phyloP scores from a whole-genome alignment of 2,113 vertebrate genomes.

The Scomber colias region DNA sequence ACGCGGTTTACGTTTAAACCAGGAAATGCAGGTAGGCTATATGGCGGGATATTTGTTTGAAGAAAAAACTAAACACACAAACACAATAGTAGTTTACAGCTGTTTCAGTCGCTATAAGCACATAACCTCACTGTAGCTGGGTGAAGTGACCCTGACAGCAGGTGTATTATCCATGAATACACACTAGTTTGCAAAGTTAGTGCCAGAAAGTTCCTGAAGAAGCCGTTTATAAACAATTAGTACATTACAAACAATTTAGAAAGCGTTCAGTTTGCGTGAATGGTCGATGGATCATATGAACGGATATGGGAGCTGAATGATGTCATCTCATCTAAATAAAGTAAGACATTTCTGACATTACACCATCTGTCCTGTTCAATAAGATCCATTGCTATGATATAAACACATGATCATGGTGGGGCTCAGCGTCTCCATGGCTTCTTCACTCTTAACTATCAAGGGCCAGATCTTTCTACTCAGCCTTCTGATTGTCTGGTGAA shows the following conservation, averaged over 20 bases:
- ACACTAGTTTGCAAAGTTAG: neutral
- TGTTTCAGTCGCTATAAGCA: no score
- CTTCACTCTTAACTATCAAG: slow-evolving; percentile 15
- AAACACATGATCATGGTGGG: no score
- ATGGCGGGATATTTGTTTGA: neutral
- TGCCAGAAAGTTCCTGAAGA: neutral
- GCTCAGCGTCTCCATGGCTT: slow-evolving; percentile 5
- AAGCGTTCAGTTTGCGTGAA: neutral
- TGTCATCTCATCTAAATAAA: no score
- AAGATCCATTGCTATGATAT: no score
- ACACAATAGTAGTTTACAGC: no score
- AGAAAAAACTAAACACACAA: no score
- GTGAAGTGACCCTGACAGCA: no score
- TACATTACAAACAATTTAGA: neutral
- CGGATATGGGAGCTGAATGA: no score
- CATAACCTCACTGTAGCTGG: no score
- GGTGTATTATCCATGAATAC: no score
- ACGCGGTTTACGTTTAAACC: neutral
- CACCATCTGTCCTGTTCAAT: neutral
- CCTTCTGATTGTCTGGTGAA: neutral
- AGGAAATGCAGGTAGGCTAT: slow-evolving; percentile 1
- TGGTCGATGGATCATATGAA: no score
- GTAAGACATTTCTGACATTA: neutral
- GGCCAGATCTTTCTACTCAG: neutral
- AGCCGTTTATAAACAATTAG: no score